Percentiles rank a stretch among this genome's conserved stretches.
phyloP scores from a whole-genome alignment of 2,113 vertebrate genomes.

The Zonotrichia leucophrys region DNA sequence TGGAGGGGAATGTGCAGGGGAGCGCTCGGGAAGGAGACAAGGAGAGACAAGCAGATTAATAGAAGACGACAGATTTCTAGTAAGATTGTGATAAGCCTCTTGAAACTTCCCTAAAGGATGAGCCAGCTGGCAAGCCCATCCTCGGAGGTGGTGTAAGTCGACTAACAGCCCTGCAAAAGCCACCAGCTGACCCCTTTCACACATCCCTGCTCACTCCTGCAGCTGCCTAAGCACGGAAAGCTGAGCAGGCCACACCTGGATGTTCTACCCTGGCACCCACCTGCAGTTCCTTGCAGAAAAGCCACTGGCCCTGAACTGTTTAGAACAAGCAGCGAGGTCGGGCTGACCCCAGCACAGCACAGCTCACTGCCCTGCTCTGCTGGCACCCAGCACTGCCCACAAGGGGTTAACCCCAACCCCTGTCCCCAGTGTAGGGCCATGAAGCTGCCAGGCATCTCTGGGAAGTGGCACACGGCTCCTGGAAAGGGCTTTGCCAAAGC shows the following conservation, averaged over 20 bases:
- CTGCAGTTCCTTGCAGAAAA: not conserved
- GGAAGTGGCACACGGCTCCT: not conserved
- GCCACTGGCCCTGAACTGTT: not conserved
- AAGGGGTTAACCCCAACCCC: fast-evolving
- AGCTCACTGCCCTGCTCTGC: fast-evolving
- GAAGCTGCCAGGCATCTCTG: not conserved
- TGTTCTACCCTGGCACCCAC: not conserved
- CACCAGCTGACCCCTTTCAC: conserved; percentile 34
- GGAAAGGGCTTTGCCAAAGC: not conserved
- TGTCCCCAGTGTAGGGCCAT: fast-evolving
- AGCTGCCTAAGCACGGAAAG: not conserved
- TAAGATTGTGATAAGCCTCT: conserved; percentile 62
- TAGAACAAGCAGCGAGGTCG: not conserved
- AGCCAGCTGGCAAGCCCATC: conserved; percentile 52
- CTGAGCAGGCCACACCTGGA: not conserved
- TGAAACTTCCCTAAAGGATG: conserved; percentile 54
- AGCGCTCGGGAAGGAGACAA: not conserved
- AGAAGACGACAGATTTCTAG: conserved; percentile 58
- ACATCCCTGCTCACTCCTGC: not conserved
- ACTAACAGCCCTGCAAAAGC: not conserved
- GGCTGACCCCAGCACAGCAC: not conserved
- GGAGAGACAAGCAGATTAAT: conserved; percentile 38
- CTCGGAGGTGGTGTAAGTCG: not conserved
- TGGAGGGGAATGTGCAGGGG: not conserved
- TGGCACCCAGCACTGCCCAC: not conserved